Base-by-base conservation (phyloP, 2,888 invertebrate genomes). In the Lutraria lutraria region DNA sequence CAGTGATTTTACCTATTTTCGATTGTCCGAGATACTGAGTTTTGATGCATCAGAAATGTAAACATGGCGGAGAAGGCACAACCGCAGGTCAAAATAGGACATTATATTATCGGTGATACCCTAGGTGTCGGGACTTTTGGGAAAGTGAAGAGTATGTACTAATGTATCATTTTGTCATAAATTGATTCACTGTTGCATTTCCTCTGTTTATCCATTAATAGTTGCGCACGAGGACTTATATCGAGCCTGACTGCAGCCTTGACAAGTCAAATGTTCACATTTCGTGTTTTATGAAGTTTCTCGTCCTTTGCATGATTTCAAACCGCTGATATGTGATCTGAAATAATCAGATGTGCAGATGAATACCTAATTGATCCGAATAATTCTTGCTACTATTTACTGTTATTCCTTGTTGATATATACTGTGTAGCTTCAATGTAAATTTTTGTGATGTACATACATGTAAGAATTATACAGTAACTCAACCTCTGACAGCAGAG, bases 41-140 rank as follows among this genome's bases (percentile, higher is more conserved):
- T 31, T 82, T 81, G 29, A n/a, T 31, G 72, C 52, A 68, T 68
- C 43, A 86, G 43, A 56, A 93, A 88, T 90, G 91, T 90, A 91
- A 94, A 93, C 92, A 95, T 95, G 95, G 94, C 95, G 93, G 95
- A 95, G 85, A 95, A 95, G 89, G 82, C 86, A 60, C 89, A 92
- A 76, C 93, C 96, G 68, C 95, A 96, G 92, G 95, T 99, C 60
- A 99, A 99, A 97, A 99, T 99, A 96, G 99, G 99, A 0, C 99
- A 99, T 97, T 99, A 99, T 97, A 98, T 99, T 86, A 97, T 99
- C 83, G 99, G 99, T 31, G 98, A 98, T 95, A 98, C 98, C 2
- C 97, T 99, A 79, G 99, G 99, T 63, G 99, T 99, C 63, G 99
- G 99, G 53, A 99, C 99, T 8, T 99, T 99, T 97, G 99, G 99